Base-by-base conservation (phyloP, 2,888 invertebrate species). In the Aricia artaxerxes region DNA sequence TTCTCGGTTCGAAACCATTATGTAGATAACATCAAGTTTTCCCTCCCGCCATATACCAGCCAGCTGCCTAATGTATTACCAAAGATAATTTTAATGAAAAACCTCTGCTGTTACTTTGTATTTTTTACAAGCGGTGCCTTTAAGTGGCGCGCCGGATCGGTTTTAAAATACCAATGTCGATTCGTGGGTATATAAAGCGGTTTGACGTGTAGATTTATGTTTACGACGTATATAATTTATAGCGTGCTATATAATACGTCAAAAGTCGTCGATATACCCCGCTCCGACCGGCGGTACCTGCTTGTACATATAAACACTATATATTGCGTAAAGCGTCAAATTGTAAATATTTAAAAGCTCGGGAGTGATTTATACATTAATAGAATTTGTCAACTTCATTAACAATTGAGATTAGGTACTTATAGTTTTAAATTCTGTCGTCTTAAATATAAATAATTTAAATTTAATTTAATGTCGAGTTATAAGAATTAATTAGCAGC, bases 151-250 rank as follows among this genome's bases (percentile, higher is more conserved):
- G 86, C 84, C 87, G 86, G 86, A 88, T 90, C 87, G 84, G 85
- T 85, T 87, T 90, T 89, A 88, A 87, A 89, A 91, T 84, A 86
- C 86, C 83, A 83, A 90, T 89, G 87, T 85, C 86, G 61, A 75
- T 53, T 79, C 85, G 87, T 89, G 91, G 90, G 90, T 91, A 90
- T 89, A 90, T 90, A 90, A 91, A 91, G 89, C 88, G 90, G 90
- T 91, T 91, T 91, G 91, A 91, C 90, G 90, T 90, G 92, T 91
- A 94, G 91, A 94, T 94, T 93, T 93, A 94, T 92, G 88, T 90
- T 93, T 92, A 92, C 91, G 86, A 89, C 89, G 83, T 87, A 85
- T 89, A 88, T 92, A 91, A 94, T 93, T 94, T 93, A 93, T 90
- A 84, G 85, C 81, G 80, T 81, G 88, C 85, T 87, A 86, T 93